phyloP scores from a whole-genome alignment of 2,113 vertebrate species.

The Aptenodytes forsteri region DNA sequence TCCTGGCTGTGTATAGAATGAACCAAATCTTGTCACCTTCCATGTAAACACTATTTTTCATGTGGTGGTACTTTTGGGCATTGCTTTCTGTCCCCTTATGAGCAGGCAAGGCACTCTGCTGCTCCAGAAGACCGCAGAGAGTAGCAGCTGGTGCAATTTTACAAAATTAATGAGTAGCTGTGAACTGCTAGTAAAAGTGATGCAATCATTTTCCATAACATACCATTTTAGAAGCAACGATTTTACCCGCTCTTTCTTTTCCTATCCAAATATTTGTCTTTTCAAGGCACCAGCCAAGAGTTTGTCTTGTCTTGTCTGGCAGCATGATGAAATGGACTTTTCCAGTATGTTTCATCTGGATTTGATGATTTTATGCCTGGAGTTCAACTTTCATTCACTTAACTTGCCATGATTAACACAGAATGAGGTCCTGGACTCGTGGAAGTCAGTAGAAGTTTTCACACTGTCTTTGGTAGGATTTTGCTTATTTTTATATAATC shows the following conservation, averaged over 20 bases:
- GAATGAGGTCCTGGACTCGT: not conserved
- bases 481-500: not conserved
- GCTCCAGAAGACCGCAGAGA: not conserved
- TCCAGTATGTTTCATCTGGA: not conserved
- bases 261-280: slow-evolving; percentile 60
- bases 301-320: slow-evolving; percentile 46
- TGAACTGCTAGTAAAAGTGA: slow-evolving; percentile 26
- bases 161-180: slow-evolving; percentile 46
- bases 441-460: not conserved
- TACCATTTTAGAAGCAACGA: slow-evolving; percentile 20
- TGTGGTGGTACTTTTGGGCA: not conserved
- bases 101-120: not conserved
- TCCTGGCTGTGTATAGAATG: not conserved
- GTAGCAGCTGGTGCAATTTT: not conserved
- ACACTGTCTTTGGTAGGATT: not conserved
- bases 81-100: not conserved
- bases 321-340: slow-evolving; percentile 23
- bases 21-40: not conserved
- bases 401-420: not conserved
- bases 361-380: slow-evolving; percentile 5
- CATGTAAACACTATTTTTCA: not conserved
- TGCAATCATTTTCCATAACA: slow-evolving; percentile 47
- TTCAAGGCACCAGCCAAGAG: slow-evolving; percentile 34
- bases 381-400: not conserved
- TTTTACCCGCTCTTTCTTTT: slow-evolving; percentile 28